Percentiles rank a stretch among this genome's conserved stretches.
Conservation (phyloP, 2,888 invertebrate species). For the Hyles lineata region DNA sequence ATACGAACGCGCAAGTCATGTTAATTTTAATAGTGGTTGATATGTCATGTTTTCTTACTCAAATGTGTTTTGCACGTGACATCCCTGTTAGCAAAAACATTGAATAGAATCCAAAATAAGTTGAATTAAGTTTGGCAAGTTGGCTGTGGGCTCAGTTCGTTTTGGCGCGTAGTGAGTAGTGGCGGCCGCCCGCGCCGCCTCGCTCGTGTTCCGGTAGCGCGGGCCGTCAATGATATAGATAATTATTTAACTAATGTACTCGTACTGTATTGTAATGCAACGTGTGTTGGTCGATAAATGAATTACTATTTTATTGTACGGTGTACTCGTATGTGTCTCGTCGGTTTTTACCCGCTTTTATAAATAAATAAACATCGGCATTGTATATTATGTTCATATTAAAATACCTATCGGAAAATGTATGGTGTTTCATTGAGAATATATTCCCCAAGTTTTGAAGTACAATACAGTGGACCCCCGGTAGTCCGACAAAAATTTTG, state of each 20-base stretch:
- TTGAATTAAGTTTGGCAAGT: background rate
- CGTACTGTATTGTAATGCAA: constrained; percentile 46
- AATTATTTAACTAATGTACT: constrained; percentile 60
- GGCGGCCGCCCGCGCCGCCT: background rate
- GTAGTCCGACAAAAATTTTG: too few species aligned
- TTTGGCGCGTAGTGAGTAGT: background rate
- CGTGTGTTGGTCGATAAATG: constrained; percentile 18
- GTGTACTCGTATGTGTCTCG: constrained; percentile 76
- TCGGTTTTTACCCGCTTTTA: constrained; percentile 82
- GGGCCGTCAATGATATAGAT: constrained; percentile 33
- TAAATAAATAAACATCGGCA: constrained; percentile 81
- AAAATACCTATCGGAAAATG: constrained; percentile 69
- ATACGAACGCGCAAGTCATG: background rate
- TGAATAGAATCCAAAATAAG: background rate
- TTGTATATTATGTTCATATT: constrained; percentile 84
- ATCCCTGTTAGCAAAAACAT: too few species aligned
- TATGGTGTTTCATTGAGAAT: constrained; percentile 50
- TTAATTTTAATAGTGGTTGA: background rate
- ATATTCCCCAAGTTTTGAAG: background rate
- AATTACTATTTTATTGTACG: constrained; percentile 63
- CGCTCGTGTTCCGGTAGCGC: background rate
- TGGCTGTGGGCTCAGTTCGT: background rate
- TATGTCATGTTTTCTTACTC: too few species aligned
- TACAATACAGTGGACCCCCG: too few species aligned
- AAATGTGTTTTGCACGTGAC: too few species aligned